These are phyloP conservation scores for Noctua fimbriata DNA, from an alignment of 2,888 invertebrate genomes.

Conservation along the genomic window DNA sequence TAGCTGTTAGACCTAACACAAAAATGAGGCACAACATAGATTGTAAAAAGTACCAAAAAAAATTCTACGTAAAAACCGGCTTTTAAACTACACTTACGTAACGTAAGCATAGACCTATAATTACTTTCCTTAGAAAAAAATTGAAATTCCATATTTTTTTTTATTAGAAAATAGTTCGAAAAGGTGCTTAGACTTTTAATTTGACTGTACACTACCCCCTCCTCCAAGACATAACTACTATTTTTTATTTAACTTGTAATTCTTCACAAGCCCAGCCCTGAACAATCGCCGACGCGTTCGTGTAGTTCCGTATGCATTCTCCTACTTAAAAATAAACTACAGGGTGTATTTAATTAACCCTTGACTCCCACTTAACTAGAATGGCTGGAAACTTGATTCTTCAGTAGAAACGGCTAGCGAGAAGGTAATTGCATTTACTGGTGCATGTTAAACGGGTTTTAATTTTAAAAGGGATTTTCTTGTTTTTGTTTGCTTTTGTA, in stretches of 20 bases:
- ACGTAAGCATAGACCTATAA: background rate
- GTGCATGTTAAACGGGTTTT: constrained; percentile 57
- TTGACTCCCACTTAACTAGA: constrained; percentile 56
- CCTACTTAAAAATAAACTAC: constrained; percentile 60
- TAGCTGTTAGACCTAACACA: too few relatives aligned
- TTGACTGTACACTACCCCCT: background rate
- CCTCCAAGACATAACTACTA: background rate
- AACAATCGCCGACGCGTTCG: constrained; percentile 41
- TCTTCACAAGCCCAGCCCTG: constrained; percentile 19
- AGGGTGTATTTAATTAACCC: constrained; percentile 63
- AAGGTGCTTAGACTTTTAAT: background rate
- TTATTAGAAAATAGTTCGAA: too few relatives aligned
- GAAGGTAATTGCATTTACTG: constrained; percentile 59
- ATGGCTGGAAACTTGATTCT: constrained; percentile 60
- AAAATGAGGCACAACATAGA: too few relatives aligned
- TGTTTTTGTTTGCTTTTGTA: constrained; percentile 40
- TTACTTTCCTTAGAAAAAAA: too few relatives aligned
- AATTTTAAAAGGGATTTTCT: constrained; percentile 51
- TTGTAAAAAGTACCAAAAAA: too few relatives aligned
- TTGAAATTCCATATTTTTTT: too few relatives aligned
- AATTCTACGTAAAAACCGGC: background rate
- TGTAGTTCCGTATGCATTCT: constrained; percentile 58
- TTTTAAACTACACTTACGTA: background rate
- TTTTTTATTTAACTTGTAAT: background rate
- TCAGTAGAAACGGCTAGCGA: constrained; percentile 56